These are phyloP conservation scores for Papilio aristodemus DNA, from an alignment of 1,140 invertebrate species.

Conservation along the genomic window DNA sequence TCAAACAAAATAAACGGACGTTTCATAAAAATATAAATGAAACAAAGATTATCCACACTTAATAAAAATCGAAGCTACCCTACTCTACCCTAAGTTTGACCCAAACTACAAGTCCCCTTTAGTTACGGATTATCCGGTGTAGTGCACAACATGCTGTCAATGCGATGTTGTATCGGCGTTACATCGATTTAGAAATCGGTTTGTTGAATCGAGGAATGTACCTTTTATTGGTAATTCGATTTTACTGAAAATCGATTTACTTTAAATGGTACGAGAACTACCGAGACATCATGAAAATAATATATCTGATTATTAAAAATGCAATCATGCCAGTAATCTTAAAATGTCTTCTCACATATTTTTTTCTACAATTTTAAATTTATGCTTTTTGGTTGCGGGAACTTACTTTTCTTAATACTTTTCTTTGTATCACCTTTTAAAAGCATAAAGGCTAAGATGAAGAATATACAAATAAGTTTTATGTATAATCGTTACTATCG, in stretches of 20 bases:
- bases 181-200: constrained; percentile 34
- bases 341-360: too few relatives aligned
- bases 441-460: too few relatives aligned
- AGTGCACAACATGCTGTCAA: constrained; percentile 75
- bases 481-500: too few relatives aligned
- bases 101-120: constrained; percentile 59
- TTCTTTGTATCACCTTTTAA: too few relatives aligned
- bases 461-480: too few relatives aligned
- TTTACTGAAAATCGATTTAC: neutral
- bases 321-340: too few relatives aligned
- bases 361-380: too few relatives aligned
- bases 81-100: constrained; percentile 50
- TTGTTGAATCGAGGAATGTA: constrained; percentile 40
- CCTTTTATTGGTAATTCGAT: neutral
- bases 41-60: constrained; percentile 18
- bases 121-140: constrained; percentile 72
- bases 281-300: too few relatives aligned
- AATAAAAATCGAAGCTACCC: constrained; percentile 44
- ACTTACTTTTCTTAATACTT: too few relatives aligned
- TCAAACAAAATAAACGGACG: neutral
- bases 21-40: neutral
- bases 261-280: neutral
- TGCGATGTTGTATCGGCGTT: constrained; percentile 37
- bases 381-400: too few relatives aligned
- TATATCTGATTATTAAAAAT: too few relatives aligned